These are phyloP conservation scores for Apodemus sylvaticus DNA, from an alignment of 2,113 vertebrate species.

Conservation along the genomic window DNA sequence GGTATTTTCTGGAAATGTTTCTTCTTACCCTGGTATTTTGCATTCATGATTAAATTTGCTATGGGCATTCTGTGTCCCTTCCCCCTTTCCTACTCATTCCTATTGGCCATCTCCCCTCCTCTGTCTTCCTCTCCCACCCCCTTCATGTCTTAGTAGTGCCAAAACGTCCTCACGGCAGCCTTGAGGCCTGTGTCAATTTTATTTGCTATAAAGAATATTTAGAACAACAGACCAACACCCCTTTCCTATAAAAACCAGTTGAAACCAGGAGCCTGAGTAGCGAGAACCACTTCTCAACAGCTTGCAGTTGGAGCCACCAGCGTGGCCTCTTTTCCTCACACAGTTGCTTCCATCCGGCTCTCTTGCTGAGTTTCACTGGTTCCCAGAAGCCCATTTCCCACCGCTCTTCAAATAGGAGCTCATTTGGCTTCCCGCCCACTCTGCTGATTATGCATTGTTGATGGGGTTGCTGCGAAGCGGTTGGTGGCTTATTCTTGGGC, in stretches of 20 bases:
- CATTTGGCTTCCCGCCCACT: slow-evolving; percentile 60
- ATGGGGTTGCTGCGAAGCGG: slow-evolving; percentile 86
- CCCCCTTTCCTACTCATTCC: slow-evolving; percentile 42
- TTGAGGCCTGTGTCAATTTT: slow-evolving; percentile 49
- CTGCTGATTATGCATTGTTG: slow-evolving; percentile 80
- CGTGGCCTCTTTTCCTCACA: slow-evolving; percentile 63
- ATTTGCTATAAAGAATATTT: background rate
- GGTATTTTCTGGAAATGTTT: slow-evolving; percentile 46
- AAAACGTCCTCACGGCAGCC: slow-evolving; percentile 41
- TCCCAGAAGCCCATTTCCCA: slow-evolving; percentile 17
- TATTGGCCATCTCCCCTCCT: slow-evolving; percentile 64
- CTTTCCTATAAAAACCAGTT: slow-evolving; percentile 17
- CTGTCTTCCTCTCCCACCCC: slow-evolving; percentile 74
- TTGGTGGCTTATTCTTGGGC: slow-evolving; percentile 91
- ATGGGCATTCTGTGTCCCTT: background rate
- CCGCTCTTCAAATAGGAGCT: slow-evolving; percentile 57
- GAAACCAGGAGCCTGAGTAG: slow-evolving; percentile 31
- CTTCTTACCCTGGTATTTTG: slow-evolving; percentile 30
- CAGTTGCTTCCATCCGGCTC: slow-evolving; percentile 26
- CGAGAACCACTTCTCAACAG: background rate
- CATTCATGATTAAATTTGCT: background rate
- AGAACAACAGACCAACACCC: background rate
- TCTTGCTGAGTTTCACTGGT: background rate
- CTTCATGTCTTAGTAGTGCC: slow-evolving; percentile 62
- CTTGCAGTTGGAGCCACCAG: background rate